Evolutionary conservation across 2,888 invertebrate species (phyloP).

Genomic region (Heteropelma amictum): DNA sequence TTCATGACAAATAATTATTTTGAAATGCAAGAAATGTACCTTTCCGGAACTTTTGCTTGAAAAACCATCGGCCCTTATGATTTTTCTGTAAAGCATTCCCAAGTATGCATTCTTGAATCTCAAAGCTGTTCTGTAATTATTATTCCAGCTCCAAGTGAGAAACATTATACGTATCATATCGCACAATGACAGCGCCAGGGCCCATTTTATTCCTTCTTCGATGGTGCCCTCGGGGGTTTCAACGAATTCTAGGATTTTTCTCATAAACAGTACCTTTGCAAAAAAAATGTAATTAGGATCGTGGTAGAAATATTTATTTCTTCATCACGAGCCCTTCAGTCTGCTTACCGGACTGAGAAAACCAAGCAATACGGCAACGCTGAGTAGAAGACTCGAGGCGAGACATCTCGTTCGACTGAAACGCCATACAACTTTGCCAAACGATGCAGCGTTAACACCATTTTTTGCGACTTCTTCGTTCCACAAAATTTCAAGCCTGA

Average conservation of each 20-base stretch:
- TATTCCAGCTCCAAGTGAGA: constrained; percentile 79
- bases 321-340: neutral
- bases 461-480: constrained; percentile 77
- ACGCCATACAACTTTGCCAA: constrained; percentile 78
- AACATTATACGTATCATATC: constrained; percentile 78
- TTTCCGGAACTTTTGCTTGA: constrained; percentile 78
- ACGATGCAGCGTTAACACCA: constrained; percentile 78
- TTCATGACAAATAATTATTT: neutral
- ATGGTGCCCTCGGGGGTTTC: constrained; percentile 74
- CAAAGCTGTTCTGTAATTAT: constrained; percentile 78
- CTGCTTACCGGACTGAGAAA: constrained; percentile 80
- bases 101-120: constrained; percentile 75
- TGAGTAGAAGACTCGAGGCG: constrained; percentile 76
- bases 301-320: neutral
- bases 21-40: constrained; percentile 56
- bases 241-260: constrained; percentile 76
- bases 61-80: constrained; percentile 74
- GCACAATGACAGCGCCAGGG: constrained; percentile 75
- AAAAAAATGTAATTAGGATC: neutral
- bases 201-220: constrained; percentile 78
- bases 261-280: constrained; percentile 78
- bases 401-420: constrained; percentile 79
- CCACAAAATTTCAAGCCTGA: constrained; percentile 80
- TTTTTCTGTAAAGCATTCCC: constrained; percentile 74
- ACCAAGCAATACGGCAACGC: constrained; percentile 76